A percentile compares a stretch with the other conserved stretches of the same genome.
phyloP scores from a whole-genome alignment of 2,797 vertebrate genomes.

The Smutsia gigantea region DNA sequence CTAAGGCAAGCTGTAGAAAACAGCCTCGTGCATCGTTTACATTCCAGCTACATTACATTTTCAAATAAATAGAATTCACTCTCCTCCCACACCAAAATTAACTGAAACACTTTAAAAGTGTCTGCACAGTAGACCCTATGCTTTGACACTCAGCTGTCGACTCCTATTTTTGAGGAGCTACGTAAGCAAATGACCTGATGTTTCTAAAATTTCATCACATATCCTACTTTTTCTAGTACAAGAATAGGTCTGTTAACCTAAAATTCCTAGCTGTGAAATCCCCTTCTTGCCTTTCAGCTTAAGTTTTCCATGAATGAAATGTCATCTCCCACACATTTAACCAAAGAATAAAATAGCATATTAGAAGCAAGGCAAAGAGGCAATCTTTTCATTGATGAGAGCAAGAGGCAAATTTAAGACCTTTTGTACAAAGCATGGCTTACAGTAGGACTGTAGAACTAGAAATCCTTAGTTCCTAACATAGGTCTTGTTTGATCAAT shows the following conservation, averaged over 20 bases:
- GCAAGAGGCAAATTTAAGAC: background rate
- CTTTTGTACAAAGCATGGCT: background rate
- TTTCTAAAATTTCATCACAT: constrained; percentile 50
- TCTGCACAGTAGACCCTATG: background rate
- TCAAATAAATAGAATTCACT: constrained; percentile 31
- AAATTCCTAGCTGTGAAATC: constrained; percentile 57
- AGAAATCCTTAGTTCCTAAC: background rate
- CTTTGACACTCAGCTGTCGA: constrained; percentile 33
- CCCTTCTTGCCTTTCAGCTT: background rate
- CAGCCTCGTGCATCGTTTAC: background rate
- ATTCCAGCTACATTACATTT: background rate
- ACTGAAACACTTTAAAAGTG: background rate
- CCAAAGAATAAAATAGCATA: constrained; percentile 44
- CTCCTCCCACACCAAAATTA: constrained; percentile 17
- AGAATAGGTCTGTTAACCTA: constrained; percentile 56
- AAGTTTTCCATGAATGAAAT: constrained; percentile 60
- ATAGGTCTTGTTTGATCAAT: background rate
- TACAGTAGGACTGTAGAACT: background rate
- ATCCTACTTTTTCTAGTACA: constrained; percentile 20
- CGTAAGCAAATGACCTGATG: constrained; percentile 42
- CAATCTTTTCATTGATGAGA: background rate
- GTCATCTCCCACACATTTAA: constrained; percentile 37
- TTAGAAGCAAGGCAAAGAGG: background rate
- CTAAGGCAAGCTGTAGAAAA: background rate
- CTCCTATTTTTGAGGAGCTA: constrained; percentile 47